Evolutionary conservation across 2,888 invertebrate species (phyloP).

Genomic region (Zygogramma bicolorata): DNA sequence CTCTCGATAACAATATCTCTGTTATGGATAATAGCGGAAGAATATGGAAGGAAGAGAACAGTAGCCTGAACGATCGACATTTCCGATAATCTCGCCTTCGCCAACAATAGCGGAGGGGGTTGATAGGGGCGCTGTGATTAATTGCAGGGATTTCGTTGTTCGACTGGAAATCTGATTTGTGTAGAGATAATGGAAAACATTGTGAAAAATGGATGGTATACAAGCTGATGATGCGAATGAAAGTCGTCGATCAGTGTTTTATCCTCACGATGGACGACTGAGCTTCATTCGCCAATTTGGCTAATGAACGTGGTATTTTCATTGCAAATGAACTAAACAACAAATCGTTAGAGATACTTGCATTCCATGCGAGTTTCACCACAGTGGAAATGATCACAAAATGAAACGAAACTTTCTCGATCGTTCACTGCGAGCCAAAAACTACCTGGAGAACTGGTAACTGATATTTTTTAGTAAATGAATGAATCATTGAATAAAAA

Average conservation of each 20-base stretch:
- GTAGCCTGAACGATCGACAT: conserved; percentile 35
- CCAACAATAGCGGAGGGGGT: conserved; percentile 26
- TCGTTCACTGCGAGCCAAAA: too few relatives aligned
- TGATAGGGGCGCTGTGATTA: conserved; percentile 1
- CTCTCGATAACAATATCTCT: conserved; percentile 24
- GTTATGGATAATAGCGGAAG: conserved; percentile 31
- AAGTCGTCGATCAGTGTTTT: background rate
- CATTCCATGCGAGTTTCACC: too few relatives aligned
- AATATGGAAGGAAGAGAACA: conserved; percentile 25
- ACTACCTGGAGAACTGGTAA: too few relatives aligned
- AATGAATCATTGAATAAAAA: too few relatives aligned
- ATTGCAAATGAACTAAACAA: too few relatives aligned
- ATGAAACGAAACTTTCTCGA: too few relatives aligned
- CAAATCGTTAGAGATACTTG: too few relatives aligned
- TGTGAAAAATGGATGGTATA: background rate
- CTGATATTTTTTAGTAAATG: too few relatives aligned
- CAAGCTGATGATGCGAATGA: background rate
- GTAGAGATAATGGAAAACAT: background rate
- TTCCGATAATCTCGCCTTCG: conserved; percentile 34
- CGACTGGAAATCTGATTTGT: background rate
- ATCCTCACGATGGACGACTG: too few relatives aligned
- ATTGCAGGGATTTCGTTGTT: background rate
- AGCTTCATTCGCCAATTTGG: too few relatives aligned
- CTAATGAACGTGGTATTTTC: too few relatives aligned
- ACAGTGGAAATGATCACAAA: too few relatives aligned